A percentile compares a stretch with the other conserved stretches of the same genome.
phyloP scores from a whole-genome alignment of 2,797 vertebrate species.

The Pipistrellus pygmaeus region DNA sequence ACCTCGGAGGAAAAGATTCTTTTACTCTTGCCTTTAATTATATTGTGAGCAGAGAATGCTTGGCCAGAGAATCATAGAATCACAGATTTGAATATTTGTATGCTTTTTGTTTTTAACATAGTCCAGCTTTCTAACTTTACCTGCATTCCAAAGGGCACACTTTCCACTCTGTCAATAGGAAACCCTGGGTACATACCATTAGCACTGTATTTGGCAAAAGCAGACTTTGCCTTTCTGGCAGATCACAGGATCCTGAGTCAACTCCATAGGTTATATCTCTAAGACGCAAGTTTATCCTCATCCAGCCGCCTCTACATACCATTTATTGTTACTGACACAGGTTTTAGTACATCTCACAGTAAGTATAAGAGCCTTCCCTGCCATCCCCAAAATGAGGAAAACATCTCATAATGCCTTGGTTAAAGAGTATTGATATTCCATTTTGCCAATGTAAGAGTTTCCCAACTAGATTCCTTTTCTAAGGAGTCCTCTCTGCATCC shows the following conservation, averaged over 20 bases:
- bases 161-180: not conserved
- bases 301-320: not conserved
- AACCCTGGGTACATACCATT: not conserved
- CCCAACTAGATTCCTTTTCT: not conserved
- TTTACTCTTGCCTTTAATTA: constrained; percentile 21
- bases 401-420: not conserved
- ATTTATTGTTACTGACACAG: not conserved
- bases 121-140: not conserved
- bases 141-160: not conserved
- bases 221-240: not conserved
- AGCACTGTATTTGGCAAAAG: not conserved
- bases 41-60: not conserved
- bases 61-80: not conserved
- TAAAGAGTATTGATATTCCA: not conserved
- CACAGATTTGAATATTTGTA: not conserved
- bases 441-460: not conserved
- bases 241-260: not conserved
- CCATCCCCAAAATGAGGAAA: not conserved
- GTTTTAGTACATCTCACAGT: not conserved
- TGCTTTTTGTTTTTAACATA: not conserved
- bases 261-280: not conserved
- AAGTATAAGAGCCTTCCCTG: not conserved
- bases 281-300: not conserved
- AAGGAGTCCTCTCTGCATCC: not conserved
- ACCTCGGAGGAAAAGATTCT: constrained; percentile 67